phyloP scores from a whole-genome alignment of 2,797 vertebrate genomes.

The Micropoecilia bifurca region DNA sequence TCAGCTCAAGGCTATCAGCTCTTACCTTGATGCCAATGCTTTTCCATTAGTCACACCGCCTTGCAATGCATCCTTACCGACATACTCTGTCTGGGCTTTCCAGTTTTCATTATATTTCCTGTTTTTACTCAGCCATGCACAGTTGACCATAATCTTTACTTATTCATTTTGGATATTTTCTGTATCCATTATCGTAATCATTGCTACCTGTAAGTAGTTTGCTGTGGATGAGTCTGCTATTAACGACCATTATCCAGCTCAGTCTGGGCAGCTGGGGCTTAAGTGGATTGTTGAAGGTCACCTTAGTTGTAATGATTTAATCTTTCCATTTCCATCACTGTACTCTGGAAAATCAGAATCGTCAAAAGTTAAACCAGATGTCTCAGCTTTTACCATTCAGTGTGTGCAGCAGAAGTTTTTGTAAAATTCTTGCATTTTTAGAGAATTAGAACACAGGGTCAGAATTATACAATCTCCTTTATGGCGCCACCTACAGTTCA shows the following conservation, averaged over 20 bases:
- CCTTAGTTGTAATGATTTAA: conserved; percentile 7
- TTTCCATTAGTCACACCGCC: conserved; percentile 66
- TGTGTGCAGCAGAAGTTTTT: conserved; percentile 5
- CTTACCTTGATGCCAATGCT: conserved; percentile 57
- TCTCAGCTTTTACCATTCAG: conserved; percentile 20
- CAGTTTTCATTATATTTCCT: conserved; percentile 35
- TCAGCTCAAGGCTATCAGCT: conserved; percentile 53
- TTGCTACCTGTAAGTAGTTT: conserved; percentile 5
- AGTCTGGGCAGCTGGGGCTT: conserved; percentile 9
- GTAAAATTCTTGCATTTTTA: conserved; percentile 12
- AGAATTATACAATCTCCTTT: not conserved
- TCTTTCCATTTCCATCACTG: conserved; percentile 10
- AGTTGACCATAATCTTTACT: conserved; percentile 8
- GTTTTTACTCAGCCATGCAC: conserved; percentile 22
- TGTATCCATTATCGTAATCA: conserved; percentile 16
- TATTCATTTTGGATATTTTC: conserved; percentile 12
- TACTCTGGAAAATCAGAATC: conserved; percentile 23
- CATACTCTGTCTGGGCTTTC: conserved; percentile 28
- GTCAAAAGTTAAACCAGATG: conserved; percentile 8
- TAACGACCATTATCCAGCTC: conserved; percentile 14
- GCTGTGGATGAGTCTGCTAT: conserved; percentile 8
- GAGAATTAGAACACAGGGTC: not conserved
- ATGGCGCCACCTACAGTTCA: too few relatives aligned
- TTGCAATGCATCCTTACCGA: conserved; percentile 37
- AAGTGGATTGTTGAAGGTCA: conserved; percentile 51